Conservation (phyloP, 2,888 invertebrate species). For the Ernsta delagoae region DNA sequence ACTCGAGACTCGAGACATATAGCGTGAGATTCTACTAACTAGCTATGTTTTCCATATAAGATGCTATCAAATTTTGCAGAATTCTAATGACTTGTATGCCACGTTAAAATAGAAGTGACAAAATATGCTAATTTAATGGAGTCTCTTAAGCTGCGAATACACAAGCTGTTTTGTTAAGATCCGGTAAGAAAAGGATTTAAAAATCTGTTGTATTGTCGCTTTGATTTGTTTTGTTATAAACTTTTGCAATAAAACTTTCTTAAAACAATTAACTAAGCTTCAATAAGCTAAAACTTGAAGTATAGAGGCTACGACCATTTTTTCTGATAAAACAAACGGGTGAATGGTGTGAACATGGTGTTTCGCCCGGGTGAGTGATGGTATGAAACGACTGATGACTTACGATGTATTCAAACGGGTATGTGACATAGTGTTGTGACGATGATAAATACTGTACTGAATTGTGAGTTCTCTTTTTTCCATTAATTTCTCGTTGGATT, state of each 20-base stretch:
- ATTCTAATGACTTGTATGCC: constrained; percentile 24
- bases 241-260: too few species aligned
- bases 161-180: not conserved
- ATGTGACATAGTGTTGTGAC: too few species aligned
- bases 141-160: too few species aligned
- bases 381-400: not conserved
- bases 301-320: not conserved
- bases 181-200: not conserved
- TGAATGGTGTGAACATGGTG: not conserved
- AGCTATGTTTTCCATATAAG: constrained; percentile 26
- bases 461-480: not conserved
- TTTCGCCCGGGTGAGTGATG: not conserved
- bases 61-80: constrained; percentile 19
- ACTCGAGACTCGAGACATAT: constrained; percentile 18
- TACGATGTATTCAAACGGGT: not conserved
- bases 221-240: not conserved
- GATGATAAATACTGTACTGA: not conserved
- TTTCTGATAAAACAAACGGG: not conserved
- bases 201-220: not conserved
- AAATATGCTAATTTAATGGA: not conserved
- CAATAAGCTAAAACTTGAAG: too few species aligned
- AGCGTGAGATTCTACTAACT: constrained; percentile 33
- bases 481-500: not conserved
- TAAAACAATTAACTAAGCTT: too few species aligned
- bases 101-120: constrained; percentile 4